Evolutionary conservation across 2,113 vertebrate genomes (phyloP).

Genomic region (Pandion haliaetus): DNA sequence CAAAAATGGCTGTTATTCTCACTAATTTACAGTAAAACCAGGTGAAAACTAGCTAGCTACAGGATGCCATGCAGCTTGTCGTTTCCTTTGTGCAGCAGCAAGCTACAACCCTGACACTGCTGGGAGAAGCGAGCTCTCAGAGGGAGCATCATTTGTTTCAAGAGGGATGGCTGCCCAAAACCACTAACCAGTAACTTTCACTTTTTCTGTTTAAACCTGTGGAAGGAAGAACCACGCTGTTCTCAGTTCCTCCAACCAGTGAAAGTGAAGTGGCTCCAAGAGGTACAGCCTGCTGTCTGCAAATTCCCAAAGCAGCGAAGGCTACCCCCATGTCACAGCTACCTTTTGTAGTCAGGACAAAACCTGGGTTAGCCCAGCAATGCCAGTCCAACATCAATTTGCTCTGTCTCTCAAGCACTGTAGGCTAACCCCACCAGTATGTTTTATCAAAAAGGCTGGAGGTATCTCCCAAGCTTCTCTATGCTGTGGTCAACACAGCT

Average conservation of each 20-base stretch:
- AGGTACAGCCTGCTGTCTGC: neutral
- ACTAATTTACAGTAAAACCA: conserved; percentile 17
- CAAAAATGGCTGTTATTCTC: neutral
- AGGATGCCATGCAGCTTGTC: neutral
- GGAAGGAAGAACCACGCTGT: neutral
- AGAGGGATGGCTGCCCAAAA: conserved; percentile 9
- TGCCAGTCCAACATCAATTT: neutral
- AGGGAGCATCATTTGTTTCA: neutral
- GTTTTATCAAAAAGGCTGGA: neutral
- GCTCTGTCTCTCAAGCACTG: neutral
- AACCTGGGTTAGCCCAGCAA: neutral
- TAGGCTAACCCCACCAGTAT: neutral
- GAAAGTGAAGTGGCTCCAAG: neutral
- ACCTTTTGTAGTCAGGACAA: neutral
- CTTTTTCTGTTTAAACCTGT: neutral
- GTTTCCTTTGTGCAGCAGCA: neutral
- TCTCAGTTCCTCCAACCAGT: neutral
- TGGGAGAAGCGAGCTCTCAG: neutral
- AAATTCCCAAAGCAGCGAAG: neutral
- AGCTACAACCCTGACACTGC: neutral
- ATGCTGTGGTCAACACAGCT: neutral
- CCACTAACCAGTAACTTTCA: conserved; percentile 15
- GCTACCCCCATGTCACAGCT: neutral
- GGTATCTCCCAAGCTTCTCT: neutral
- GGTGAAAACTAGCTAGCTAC: neutral